Base-by-base conservation (phyloP, 2,797 vertebrate species). In the Nyctibius grandis region DNA sequence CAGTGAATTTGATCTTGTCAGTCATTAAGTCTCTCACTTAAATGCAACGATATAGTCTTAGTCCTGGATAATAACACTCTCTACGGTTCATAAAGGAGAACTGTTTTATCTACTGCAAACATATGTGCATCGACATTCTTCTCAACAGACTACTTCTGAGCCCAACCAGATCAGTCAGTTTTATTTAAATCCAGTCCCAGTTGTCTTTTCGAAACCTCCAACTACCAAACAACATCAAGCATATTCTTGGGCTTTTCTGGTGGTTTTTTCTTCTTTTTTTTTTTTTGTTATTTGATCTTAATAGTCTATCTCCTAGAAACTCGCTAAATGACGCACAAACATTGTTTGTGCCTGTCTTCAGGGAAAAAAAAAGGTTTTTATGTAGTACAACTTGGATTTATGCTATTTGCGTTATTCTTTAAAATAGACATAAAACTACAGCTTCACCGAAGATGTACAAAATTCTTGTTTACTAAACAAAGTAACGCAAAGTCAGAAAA, bases 41-140 rank as follows among this genome's bases (percentile, higher is more conserved):
- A 69, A 88, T 12, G 17, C 63, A 61, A 20, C 2, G 0, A 78
- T 91, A 90, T 65, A 86, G 70, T 48, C 86, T 67, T 76, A 92
- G 74, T 67, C 61, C 80, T 56, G 74, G 73, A 69, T 86, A 77
- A 20, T 25, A 92, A 93, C 74, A 36, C 47, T 82, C 33, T 91
- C 64, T 76, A 76, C 0, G 3, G 36, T 82, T 91, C 86, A 51
- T 89, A 89, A 76, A 89, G 45, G 34, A 95, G 74, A 93, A 60
- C 67, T 70, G 85, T 70, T 95, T 93, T 95, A 82, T 94, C 86
- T 92, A 36, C 50, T 73, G 69, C 83, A 93, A 95, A 94, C 86
- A 82, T 85, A 85, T 51, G 70, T 94, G 88, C 80, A 94, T 76
- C 86, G 86, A 74, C 63, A 91, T 93, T 91, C 70, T 89, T 79